Base-by-base conservation (phyloP, 1,140 invertebrate genomes). In the Panulirus ornatus region DNA sequence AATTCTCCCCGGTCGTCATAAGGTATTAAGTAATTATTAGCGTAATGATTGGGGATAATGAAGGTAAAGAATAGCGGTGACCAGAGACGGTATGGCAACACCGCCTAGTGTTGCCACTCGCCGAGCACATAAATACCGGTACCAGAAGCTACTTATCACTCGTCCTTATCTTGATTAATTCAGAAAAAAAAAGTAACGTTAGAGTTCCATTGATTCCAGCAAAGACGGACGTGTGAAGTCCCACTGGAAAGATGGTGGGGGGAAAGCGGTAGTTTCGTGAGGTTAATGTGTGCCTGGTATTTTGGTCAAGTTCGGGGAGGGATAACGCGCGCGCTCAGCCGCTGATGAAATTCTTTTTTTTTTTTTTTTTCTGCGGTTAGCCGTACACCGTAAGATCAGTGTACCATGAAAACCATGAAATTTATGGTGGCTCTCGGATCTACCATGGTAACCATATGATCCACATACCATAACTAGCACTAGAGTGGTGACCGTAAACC, bases 91-190 rank as follows among this genome's bases (percentile, higher is more conserved):
- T 42, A 44, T 47, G 76, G 76, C 76, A 79, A 47, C 76, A 51
- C 30, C 44, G 16, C 38, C 5, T 44, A 2, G 27, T 79, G 76
- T 79, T 47, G 76, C 76, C 76, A 79, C 76, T 79, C 76, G 40
- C 19, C 14, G 76, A 66, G 58, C 58, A 66, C 58, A 66, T 66
- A 66, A 66, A 66, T 66, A 66, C 58, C 22, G n/a, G n/a, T 19
- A 66, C 30, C n/a, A 9, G 58, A 66, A 66, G 58, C 58, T 5
- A 66, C 58, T 27, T 66, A 66, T 66, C 58, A 66, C 58, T 66
- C n/a, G n/a, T 30, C 58, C 58, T 66, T 66, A 66, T 66, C 58
- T 66, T 66, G 58, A 66, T 66, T 66, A 66, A 66, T 66, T 66
- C 58, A 66, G 58, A 66, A 66, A 22, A 27, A 66, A 66, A 66